Evolutionary conservation across 2,888 invertebrate species (phyloP).

Genomic region (Habroteleia sp.): DNA sequence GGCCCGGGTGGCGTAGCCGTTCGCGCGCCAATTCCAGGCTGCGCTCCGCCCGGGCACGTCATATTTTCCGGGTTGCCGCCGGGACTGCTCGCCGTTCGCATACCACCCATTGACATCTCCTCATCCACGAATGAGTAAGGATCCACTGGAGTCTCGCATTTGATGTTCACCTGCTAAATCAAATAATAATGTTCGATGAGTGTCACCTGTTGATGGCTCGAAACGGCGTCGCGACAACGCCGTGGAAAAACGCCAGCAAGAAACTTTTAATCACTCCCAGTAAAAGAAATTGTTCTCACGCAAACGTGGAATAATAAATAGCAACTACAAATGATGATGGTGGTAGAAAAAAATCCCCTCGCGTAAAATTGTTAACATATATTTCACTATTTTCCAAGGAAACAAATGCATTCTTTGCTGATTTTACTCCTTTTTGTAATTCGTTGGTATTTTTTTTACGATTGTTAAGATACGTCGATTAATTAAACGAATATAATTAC

Average conservation of each 20-base stretch:
- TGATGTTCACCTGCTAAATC: slow-evolving; percentile 80
- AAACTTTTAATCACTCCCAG: slow-evolving; percentile 55
- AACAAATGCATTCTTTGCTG: slow-evolving; percentile 9
- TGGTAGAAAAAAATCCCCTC: slow-evolving; percentile 5
- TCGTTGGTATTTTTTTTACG: neutral
- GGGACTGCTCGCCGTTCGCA: slow-evolving; percentile 82
- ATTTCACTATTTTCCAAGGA: slow-evolving; percentile 6
- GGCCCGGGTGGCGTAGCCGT: slow-evolving; percentile 75
- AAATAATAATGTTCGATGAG: slow-evolving; percentile 45
- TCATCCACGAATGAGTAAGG: slow-evolving; percentile 94
- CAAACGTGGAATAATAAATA: slow-evolving; percentile 42
- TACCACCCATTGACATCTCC: slow-evolving; percentile 85
- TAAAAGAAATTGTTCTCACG: slow-evolving; percentile 50
- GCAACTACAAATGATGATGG: slow-evolving; percentile 29
- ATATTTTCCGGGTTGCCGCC: slow-evolving; percentile 77
- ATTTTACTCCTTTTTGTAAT: neutral
- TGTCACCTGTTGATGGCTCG: slow-evolving; percentile 48
- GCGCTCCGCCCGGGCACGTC: slow-evolving; percentile 74
- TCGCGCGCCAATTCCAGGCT: slow-evolving; percentile 74
- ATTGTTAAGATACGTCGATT: slow-evolving; percentile 7
- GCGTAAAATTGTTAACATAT: slow-evolving; percentile 36
- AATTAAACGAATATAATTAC: slow-evolving; percentile 14
- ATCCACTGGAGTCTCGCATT: slow-evolving; percentile 86
- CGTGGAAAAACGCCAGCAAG: slow-evolving; percentile 39
- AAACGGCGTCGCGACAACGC: slow-evolving; percentile 1